Conservation (phyloP, 1,140 invertebrate species). For the Hycleus phaleratus region DNA sequence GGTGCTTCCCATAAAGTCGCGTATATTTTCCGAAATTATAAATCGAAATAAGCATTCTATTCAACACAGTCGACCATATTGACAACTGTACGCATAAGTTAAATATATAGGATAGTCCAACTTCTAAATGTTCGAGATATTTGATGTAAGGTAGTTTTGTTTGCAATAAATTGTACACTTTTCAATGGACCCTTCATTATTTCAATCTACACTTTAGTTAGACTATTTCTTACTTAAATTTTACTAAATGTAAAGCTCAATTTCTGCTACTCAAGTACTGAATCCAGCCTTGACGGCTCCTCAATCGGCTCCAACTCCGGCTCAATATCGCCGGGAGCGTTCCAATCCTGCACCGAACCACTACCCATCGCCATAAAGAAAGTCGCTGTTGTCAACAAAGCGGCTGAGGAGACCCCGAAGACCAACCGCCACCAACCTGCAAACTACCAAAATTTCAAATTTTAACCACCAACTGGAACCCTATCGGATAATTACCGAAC, state of each 20-base stretch:
- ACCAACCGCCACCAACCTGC: constrained; percentile 52
- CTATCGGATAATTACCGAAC: constrained; percentile 44
- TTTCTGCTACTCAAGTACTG: constrained; percentile 32
- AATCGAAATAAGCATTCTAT: too few species aligned
- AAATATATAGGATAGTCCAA: too few species aligned
- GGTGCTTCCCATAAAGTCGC: too few species aligned
- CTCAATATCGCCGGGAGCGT: constrained; percentile 32
- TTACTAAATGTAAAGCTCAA: background rate
- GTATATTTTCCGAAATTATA: too few species aligned
- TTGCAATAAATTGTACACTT: too few species aligned
- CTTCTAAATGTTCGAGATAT: too few species aligned
- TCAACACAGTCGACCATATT: too few species aligned
- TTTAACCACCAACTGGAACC: background rate
- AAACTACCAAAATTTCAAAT: constrained; percentile 36
- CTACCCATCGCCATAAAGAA: constrained; percentile 51
- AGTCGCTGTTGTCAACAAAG: constrained; percentile 45
- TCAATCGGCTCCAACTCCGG: constrained; percentile 32
- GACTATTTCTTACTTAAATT: background rate
- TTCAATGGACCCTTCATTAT: too few species aligned
- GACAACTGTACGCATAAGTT: too few species aligned
- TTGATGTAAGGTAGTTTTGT: too few species aligned
- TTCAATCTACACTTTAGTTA: too few species aligned
- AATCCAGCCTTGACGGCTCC: constrained; percentile 37
- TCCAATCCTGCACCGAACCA: constrained; percentile 52
- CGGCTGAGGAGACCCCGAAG: constrained; percentile 50